Evolutionary conservation across 2,797 vertebrate species (phyloP).

Genomic region (Lepilemur septentrionalis): DNA sequence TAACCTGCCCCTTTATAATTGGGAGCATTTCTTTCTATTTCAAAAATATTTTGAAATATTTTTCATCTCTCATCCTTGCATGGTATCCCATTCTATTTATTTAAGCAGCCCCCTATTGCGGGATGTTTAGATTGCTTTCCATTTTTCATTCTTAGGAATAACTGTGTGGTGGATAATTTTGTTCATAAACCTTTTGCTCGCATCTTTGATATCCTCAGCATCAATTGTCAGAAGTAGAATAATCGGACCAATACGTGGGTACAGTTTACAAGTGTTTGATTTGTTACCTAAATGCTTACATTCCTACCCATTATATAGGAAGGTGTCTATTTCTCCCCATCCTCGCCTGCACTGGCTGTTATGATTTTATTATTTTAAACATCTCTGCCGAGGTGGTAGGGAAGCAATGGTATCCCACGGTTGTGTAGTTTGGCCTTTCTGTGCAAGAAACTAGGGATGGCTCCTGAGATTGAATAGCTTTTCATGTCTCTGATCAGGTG

Average conservation of each 20-base stretch:
- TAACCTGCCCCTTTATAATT: not conserved
- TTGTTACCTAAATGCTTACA: too few relatives aligned
- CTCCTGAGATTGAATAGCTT: not conserved
- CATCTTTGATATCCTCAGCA: not conserved
- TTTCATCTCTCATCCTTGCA: not conserved
- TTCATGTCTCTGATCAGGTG: not conserved
- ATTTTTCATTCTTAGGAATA: not conserved
- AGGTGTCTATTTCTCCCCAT: not conserved
- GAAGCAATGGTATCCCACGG: not conserved
- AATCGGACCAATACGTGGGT: not conserved
- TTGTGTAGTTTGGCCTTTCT: not conserved
- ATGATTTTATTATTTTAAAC: not conserved
- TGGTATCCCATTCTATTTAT: not conserved
- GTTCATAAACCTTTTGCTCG: not conserved
- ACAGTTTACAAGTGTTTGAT: not conserved
- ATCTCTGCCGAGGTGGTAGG: not conserved
- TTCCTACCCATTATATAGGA: rapidly evolving
- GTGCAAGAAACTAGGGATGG: not conserved
- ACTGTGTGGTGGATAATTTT: not conserved
- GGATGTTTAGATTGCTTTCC: not conserved
- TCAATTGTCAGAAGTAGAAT: not conserved
- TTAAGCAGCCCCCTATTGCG: not conserved
- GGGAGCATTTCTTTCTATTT: not conserved
- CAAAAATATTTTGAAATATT: not conserved
- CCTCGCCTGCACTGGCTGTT: not conserved